Evolutionary conservation across 2,888 invertebrate species (phyloP), one percentile per base, ranked within the genome.

Genomic region (Aspidapion aeneum): DNA sequence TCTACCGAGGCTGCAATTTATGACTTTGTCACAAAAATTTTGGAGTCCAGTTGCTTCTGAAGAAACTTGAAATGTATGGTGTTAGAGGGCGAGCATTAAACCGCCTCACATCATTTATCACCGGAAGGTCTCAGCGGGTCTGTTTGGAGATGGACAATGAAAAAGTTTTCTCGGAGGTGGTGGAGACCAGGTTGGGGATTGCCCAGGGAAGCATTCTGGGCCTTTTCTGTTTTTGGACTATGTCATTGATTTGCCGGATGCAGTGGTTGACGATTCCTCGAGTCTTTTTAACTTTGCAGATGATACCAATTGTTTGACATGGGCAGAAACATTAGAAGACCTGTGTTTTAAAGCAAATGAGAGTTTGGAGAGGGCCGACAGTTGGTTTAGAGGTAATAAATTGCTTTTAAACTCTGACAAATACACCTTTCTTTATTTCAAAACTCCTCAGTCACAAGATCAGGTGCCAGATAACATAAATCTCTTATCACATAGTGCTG

Each of bases 401-500:
- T 12, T 35, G 3, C 35, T 35, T 35, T 35, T 35, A 35, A 35
- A 35, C 35, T 35, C 5, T 35, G 35, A 35, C 35, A 35, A 35
- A 35, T 35, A 3, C 12, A 12, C 12, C 12, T 35, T 35, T 35
- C 35, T 35, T 35, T 35, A 35, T 35, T 12, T 35, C 12, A 3
- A 35, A 12, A 35, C 35, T 35, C 12, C 12, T 3, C 35, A 12
- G 35, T 35, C 35, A 7, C 35, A 35, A 35, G 35, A 35, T 35
- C 35, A 35, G 35, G 35, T 35, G 3, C 35, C 35, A 35, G 35
- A 35, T 35, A 12, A 3, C 3, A 12, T 68, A 67, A 64, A 62
- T 67, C 57, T 61, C 54, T 59, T 62, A 35, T 48, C 21, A n/a
- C 17, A 49, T 5, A 35, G 7, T 55, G 5, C 54, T 55, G 12